Conservation (phyloP, 2,113 vertebrate genomes). For the Aegypius monachus region DNA sequence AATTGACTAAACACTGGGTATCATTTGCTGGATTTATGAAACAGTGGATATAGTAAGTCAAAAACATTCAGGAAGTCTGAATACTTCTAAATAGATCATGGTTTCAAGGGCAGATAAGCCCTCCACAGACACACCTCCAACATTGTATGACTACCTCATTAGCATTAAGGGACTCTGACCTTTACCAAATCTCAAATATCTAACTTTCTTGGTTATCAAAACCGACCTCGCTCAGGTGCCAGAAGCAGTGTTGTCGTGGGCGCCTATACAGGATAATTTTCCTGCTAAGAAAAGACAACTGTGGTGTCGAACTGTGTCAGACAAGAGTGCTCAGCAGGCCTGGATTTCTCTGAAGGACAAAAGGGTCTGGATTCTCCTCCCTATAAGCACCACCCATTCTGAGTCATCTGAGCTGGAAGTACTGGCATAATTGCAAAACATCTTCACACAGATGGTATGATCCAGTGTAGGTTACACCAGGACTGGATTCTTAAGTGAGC, state of each 20-base stretch:
- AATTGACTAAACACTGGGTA: neutral
- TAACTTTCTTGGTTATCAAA: neutral
- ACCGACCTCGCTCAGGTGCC: rapidly evolving
- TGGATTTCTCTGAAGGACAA: neutral
- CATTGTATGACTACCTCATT: neutral
- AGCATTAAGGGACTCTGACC: neutral
- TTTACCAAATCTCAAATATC: neutral
- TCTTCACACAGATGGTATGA: neutral
- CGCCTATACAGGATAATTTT: neutral
- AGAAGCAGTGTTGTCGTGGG: neutral
- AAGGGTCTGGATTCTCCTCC: conserved; percentile 11
- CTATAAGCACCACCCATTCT: neutral
- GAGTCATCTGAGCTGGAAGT: conserved; percentile 29
- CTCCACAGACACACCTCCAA: neutral
- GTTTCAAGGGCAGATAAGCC: neutral
- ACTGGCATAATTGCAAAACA: neutral
- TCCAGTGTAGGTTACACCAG: neutral
- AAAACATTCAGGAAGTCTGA: neutral
- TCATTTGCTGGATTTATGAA: neutral
- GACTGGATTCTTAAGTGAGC: neutral
- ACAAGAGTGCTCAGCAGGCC: neutral
- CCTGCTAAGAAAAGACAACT: neutral
- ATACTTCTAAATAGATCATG: neutral
- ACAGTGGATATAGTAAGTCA: neutral
- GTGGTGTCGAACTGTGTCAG: neutral